Base-by-base conservation (phyloP, 2,113 vertebrate genomes). In the Sander vitreus region DNA sequence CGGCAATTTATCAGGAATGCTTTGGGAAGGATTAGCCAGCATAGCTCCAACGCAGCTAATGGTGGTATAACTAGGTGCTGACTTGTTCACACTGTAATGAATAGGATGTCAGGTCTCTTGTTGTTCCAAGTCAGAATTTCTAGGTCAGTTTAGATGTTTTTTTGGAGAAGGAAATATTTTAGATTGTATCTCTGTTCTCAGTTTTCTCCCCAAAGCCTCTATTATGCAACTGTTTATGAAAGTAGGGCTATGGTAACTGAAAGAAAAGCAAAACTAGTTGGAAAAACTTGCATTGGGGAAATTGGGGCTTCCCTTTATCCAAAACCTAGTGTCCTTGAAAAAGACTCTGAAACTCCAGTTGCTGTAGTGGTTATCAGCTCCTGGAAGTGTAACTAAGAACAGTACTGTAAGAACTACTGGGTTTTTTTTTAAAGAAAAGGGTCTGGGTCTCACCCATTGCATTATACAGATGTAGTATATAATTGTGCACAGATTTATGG, bases 61-160 rank as follows among this genome's bases (percentile, higher is more conserved):
- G 71, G 76, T 63, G 48, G 54, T 64, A 25, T 87, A 82, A 90
- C 81, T 75, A 87, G 80, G 70, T 83, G 77, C 75, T 87, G 74
- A 88, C 64, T 84, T 55, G 67, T 74, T 89, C 8, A 51, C 6
- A 36, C 59, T 66, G 70, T 58, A 79, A 87, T 85, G 27, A 80
- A 78, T 39, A 16, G 51, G 45, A 23, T 60, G 16, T 74, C 58
- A 78, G 39, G 47, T 16, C 36, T 57, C 1, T 62, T 72, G 39
- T 69, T 89, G 50, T 78, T 87, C 45, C 15, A 69, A 36, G 70
- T 69, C 62, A 66, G 55, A 59, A 70, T 79, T 79, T 86, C 48
- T 74, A 62, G 77, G 65, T 84, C 81, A 57, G 13, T 59, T 86
- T 57, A 67, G n/a, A 18, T 72, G 10, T 60, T 85, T 54, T 23